These are phyloP conservation scores for Luperina nickerlii DNA, from an alignment of 2,888 invertebrate genomes.

Conservation along the genomic window DNA sequence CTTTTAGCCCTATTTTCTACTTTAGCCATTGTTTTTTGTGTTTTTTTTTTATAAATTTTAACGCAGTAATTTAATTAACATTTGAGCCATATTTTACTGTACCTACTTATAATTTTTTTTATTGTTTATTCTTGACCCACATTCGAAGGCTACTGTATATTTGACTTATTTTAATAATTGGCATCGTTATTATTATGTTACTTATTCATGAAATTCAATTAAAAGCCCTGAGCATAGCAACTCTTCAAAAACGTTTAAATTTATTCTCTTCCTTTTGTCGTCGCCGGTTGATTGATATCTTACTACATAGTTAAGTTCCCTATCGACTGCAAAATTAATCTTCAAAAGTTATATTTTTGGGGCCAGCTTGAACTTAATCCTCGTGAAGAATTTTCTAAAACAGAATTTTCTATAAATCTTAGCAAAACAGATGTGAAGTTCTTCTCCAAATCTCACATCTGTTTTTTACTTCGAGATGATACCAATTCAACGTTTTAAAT, in stretches of 20 bases:
- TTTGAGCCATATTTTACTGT: constrained; percentile 22
- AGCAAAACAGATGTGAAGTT: too few relatives aligned
- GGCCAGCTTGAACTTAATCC: neutral
- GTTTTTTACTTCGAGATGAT: neutral
- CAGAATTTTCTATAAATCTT: neutral
- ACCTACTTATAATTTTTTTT: constrained; percentile 20
- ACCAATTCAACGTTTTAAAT: neutral
- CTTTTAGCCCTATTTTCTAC: neutral
- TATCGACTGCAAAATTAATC: neutral
- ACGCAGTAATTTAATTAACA: neutral
- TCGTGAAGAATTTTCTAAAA: neutral
- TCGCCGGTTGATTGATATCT: neutral
- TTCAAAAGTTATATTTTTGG: neutral
- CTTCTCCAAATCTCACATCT: neutral
- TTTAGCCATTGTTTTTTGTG: neutral
- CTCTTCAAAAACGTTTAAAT: neutral
- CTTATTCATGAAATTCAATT: constrained; percentile 27
- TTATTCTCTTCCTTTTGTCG: neutral
- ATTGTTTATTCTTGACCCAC: constrained; percentile 47
- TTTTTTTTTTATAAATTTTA: neutral
- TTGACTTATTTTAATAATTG: constrained; percentile 28
- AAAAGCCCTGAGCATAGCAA: constrained; percentile 13
- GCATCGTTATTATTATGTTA: constrained; percentile 11
- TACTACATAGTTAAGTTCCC: too few relatives aligned
- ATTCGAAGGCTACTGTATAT: constrained; percentile 32